Evolutionary conservation across 2,113 vertebrate species (phyloP), one percentile per base, ranked within the genome.

Genomic region (Bambusicola thoracicus): DNA sequence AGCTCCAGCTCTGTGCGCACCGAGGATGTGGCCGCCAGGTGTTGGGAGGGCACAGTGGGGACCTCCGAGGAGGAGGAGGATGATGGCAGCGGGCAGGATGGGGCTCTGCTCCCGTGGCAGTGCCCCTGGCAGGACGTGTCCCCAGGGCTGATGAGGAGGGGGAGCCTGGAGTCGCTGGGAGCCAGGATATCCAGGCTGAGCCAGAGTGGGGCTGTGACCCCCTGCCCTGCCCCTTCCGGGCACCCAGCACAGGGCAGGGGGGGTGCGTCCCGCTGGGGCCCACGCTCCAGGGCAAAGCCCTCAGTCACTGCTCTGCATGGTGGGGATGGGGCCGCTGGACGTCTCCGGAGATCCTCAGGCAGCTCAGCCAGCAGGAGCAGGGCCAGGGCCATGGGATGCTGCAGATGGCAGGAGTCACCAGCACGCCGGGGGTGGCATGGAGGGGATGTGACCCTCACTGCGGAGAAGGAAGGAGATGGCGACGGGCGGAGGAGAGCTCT

Each of bases 1-100:
- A 77, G 76, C 55, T 94, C 94, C 74, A 97, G 96, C 63, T 96
- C 96, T 4, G 43, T 98, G 85, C 94, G 97, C 94, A 98, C 98
- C 0, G 98, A 98, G 82, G 98, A 99, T 91, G 98, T 98, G 5
- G 95, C 93, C 32, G 62, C 83, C 30, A 76, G 94, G 36, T 98
- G 98, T 93, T 67, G 38, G 32, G 97, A 98, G 21, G 95, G 95
- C 59, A 97, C 97, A 97, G 94, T 97, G 8, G 97, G 98, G 13
- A 41, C 97, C 4, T 85, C 40, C 1, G 32, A 46, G 49, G 90
- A 51, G 73, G 81, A 86, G 30, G 55, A 61, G 40, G 69, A 59
- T 14, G 65, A 46, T 4, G 32, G 6, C 2, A 9, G 34, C 0
- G 36, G 43, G 32, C 89, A 15, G 38, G 82, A 89, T 21, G 8